Evolutionary conservation across 2,797 vertebrate species (phyloP), one percentile per base, ranked within the genome.

Genomic region (Scarus forsteni): DNA sequence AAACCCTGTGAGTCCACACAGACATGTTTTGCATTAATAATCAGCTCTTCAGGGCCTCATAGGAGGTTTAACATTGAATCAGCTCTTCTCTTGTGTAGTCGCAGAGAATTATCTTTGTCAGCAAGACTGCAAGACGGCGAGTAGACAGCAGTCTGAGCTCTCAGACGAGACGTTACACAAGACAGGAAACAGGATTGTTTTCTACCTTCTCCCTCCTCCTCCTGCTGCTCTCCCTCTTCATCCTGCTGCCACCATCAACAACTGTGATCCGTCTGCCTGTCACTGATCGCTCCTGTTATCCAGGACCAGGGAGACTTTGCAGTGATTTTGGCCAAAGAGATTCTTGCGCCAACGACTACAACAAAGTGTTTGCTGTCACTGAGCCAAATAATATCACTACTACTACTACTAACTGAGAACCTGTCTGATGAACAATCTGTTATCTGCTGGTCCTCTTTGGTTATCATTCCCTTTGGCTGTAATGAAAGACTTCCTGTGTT

Each of bases 231-330:
- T 62, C 16, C 7, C 11, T 73, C 70, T 62, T 42, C 6, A n/a
- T 73, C 50, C 53, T 5, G 12, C 69, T 69, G 53, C 61, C 62
- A 67, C 46, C 71, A 65, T 53, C 73, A 77, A 49, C 76, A 83
- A 57, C 73, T 72, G 54, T 53, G 58, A 78, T 83, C 78, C 53
- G 65, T 80, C 81, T 61, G 46, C 58, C 64, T 81, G 70, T 80
- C 74, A 85, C 80, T 73, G 81, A 85, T 84, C 55, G 13, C 77
- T 79, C 48, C 67, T 79, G 57, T 88, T 81, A 82, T 71, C 73
- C 72, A 63, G 39, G 70, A 56, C 42, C 69, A 49, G 70, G 18
- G 62, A 56, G 73, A 81, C 72, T 72, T 69, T 55, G 64, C 75
- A 80, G 55, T 67, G 59, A 75, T 56, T 46, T 56, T 60, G 70